Base-by-base conservation (phyloP, 2,113 vertebrate genomes). In the Sigmodon hispidus region DNA sequence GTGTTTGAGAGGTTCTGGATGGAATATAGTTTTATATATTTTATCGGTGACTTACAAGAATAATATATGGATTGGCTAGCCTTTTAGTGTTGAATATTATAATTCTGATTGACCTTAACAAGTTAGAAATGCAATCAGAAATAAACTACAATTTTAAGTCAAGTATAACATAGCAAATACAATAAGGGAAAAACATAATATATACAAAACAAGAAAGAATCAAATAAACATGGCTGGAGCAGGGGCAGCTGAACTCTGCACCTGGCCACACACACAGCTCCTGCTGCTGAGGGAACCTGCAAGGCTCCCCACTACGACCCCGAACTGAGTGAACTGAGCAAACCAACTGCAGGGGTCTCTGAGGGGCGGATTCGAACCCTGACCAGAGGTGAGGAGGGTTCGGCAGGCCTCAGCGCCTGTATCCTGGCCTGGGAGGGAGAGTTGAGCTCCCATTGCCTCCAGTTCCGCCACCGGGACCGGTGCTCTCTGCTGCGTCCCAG, bases 41-140 rank as follows among this genome's bases (percentile, higher is more conserved):
- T 96, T 91, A 89, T 86, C 52, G 77, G 22, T 87, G 83, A 96
- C 48, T 75, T 87, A 88, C 43, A 92, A 92, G 61, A 94, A 70
- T 91, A 95, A 80, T 94, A 87, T 70, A 29, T 85, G 65, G 19
- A 7, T 75, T 93, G 40, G 19, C 48, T 94, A 89, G 31, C n/a
- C 36, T 31, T 92, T 89, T 93, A 84, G n/a, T 83, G 43, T 3
- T 84, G 67, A 95, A 67, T 84, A 93, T 93, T 95, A 81, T 87
- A 94, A 91, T 81, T 96, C 84, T 96, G 75, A 96, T 87, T 93
- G 93, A 96, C 75, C 83, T 95, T 93, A 89, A 95, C 84, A 95
- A 81, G 31, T 95, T 96, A 79, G 63, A 80, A 96, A 34, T 89
- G 75, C 72, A 95, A 63, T 67, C 24, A 45, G 70, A 96, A 97